Conservation (phyloP, 2,113 vertebrate genomes). For the Gallinago undulata region DNA sequence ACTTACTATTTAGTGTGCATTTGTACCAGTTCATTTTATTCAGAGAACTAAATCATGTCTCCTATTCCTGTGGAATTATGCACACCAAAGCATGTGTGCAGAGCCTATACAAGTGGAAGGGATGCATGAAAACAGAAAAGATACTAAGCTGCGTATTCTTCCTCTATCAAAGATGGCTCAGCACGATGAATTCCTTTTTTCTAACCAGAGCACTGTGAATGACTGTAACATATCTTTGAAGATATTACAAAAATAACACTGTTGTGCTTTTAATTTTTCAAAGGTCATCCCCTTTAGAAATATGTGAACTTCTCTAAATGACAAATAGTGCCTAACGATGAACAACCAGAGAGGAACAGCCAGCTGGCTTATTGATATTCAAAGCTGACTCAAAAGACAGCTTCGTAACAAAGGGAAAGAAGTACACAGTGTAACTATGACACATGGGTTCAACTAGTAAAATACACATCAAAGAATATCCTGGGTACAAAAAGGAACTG, state of each 20-base stretch:
- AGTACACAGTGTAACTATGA: not conserved
- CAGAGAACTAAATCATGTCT: not conserved
- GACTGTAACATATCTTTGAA: not conserved
- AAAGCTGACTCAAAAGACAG: not conserved
- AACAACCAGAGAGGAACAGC: not conserved
- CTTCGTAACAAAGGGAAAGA: not conserved
- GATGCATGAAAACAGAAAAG: not conserved
- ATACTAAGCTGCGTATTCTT: not conserved
- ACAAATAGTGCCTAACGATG: not conserved
- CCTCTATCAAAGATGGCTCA: not conserved
- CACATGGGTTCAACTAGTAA: not conserved
- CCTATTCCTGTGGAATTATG: not conserved
- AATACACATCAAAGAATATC: not conserved
- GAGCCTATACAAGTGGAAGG: accelerated
- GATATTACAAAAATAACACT: not conserved
- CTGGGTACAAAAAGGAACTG: not conserved
- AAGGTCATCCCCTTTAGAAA: not conserved
- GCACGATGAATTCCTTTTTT: not conserved
- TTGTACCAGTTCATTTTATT: not conserved
- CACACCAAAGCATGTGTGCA: not conserved
- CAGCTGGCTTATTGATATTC: not conserved
- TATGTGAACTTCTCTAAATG: not conserved
- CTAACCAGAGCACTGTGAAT: not conserved
- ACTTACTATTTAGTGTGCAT: not conserved
- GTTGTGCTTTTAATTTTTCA: not conserved